Evolutionary conservation across 2,888 invertebrate genomes (phyloP).

Genomic region (Oxycera nigricornis): DNA sequence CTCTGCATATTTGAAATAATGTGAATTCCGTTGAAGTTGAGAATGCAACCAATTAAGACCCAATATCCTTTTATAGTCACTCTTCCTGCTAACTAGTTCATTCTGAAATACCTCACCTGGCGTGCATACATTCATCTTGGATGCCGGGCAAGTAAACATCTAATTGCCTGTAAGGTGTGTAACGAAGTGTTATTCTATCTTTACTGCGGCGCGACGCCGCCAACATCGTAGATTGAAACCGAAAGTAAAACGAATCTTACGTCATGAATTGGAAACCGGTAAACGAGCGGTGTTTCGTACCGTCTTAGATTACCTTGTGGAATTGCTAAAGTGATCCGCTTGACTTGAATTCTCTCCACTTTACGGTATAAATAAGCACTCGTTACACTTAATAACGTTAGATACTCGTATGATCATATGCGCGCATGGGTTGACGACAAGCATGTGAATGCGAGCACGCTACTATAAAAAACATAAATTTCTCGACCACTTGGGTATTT

Average conservation of each 20-base stretch:
- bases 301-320: constrained; percentile 12
- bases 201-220: background rate
- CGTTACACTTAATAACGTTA: background rate
- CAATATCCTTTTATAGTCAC: too few species aligned
- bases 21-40: too few species aligned
- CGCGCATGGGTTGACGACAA: too few species aligned
- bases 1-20: too few species aligned
- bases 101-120: too few species aligned
- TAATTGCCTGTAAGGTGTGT: background rate
- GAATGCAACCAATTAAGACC: too few species aligned
- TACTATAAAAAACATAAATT: too few species aligned
- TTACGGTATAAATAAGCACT: constrained; percentile 3
- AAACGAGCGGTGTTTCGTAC: background rate
- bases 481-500: too few species aligned
- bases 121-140: too few species aligned
- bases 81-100: too few species aligned
- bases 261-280: constrained; percentile 12
- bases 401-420: background rate
- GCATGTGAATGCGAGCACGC: too few species aligned
- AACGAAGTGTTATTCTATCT: background rate
- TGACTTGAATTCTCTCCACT: constrained; percentile 4
- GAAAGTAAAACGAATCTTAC: constrained; percentile 23
- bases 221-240: background rate
- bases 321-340: background rate
- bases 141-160: too few species aligned